A percentile compares a stretch with the other conserved stretches of the same genome.
Evolutionary conservation across 2,113 vertebrate species (phyloP).

Genomic region (Ibidorhyncha struthersii): DNA sequence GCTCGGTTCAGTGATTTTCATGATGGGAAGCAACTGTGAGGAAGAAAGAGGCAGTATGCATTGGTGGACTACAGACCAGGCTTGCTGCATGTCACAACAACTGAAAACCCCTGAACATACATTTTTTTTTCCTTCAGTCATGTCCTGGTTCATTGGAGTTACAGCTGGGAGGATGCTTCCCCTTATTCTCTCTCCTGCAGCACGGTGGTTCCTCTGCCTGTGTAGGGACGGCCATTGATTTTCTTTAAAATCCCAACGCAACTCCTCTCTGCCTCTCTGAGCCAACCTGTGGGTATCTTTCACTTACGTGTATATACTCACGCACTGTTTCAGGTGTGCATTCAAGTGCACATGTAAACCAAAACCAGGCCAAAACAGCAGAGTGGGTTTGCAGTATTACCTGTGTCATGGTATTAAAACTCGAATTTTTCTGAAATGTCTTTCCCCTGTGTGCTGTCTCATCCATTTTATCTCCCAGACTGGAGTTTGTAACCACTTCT

Average conservation of each 20-base stretch:
- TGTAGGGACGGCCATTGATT: fast-evolving
- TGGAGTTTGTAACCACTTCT: neutral
- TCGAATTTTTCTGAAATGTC: neutral
- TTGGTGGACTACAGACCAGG: neutral
- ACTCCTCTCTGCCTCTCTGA: neutral
- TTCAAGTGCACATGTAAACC: neutral
- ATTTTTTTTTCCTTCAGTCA: neutral
- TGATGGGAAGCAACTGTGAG: neutral
- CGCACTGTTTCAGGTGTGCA: neutral
- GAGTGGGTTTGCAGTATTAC: neutral
- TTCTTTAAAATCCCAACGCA: neutral
- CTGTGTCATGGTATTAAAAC: neutral
- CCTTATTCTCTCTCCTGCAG: neutral
- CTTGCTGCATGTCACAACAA: neutral
- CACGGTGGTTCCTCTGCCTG: neutral
- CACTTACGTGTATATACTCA: fast-evolving
- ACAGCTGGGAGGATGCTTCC: neutral
- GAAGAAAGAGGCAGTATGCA: neutral
- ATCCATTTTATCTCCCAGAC: neutral
- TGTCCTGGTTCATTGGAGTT: neutral
- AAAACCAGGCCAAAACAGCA: neutral
- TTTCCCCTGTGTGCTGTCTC: neutral
- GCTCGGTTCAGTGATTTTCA: neutral
- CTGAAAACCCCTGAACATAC: neutral
- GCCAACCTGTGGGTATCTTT: neutral